phyloP scores from a whole-genome alignment of 2,113 vertebrate genomes.

The Platysternon megacephalum region DNA sequence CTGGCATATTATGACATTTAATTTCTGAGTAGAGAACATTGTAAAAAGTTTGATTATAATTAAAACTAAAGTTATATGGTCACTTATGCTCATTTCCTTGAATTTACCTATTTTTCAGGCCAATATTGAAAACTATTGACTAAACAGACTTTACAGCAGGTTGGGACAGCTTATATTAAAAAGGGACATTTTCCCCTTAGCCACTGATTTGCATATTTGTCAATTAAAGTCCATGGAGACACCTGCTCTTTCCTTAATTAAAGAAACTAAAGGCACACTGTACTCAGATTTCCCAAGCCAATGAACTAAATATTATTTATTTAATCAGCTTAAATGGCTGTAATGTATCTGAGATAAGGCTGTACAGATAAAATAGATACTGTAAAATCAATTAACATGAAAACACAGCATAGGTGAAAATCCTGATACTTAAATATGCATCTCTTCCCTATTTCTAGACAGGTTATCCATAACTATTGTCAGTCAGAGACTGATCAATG shows the following conservation, averaged over 20 bases:
- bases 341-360: background rate
- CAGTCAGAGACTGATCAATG: background rate
- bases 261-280: background rate
- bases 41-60: constrained; percentile 44
- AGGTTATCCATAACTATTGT: background rate
- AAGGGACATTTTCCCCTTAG: constrained; percentile 8
- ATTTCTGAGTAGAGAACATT: constrained; percentile 21
- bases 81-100: background rate
- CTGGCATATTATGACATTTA: constrained; percentile 49
- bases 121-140: constrained; percentile 5
- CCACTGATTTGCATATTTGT: background rate
- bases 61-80: constrained; percentile 38
- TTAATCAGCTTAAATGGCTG: background rate
- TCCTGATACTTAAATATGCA: background rate
- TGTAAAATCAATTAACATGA: background rate
- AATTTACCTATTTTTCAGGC: background rate
- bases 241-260: constrained; percentile 27
- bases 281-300: background rate
- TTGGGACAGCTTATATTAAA: background rate
- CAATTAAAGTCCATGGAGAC: constrained; percentile 37
- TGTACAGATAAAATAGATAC: background rate
- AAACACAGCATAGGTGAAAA: background rate
- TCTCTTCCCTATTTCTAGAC: background rate
- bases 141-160: background rate
- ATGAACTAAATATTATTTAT: constrained; percentile 5